These are phyloP conservation scores for Sebastes vulpes DNA, from an alignment of 2,797 vertebrate species.

Conservation along the genomic window DNA sequence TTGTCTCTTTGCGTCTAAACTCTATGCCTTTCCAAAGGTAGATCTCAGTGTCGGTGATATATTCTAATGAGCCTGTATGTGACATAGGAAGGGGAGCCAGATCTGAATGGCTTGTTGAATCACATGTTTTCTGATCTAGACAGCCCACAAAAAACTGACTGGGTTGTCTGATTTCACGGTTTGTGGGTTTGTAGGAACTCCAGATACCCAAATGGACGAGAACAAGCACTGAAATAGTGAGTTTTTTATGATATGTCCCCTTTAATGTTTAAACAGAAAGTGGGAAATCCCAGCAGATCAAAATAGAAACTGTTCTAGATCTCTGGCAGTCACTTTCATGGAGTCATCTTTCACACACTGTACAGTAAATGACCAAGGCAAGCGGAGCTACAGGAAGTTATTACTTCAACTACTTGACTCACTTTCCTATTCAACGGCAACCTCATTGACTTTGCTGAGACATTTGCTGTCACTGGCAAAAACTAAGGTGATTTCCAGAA, in stretches of 20 bases:
- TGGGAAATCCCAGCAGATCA: background rate
- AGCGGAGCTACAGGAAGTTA: conserved; percentile 10
- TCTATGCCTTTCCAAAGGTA: too few relatives aligned
- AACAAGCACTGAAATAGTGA: background rate
- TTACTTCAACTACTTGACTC: background rate
- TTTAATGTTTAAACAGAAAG: background rate
- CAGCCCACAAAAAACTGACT: too few relatives aligned
- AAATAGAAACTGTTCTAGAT: background rate
- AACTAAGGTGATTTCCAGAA: background rate
- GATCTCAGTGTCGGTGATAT: too few relatives aligned
- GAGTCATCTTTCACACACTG: background rate
- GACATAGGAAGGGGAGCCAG: too few relatives aligned
- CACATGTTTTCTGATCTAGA: too few relatives aligned
- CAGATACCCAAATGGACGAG: too few relatives aligned
- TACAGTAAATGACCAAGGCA: background rate
- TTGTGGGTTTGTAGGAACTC: too few relatives aligned
- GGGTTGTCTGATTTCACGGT: too few relatives aligned
- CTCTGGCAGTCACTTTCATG: background rate
- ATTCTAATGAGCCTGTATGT: too few relatives aligned
- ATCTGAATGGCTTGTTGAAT: too few relatives aligned
- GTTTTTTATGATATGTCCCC: background rate
- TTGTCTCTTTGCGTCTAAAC: too few relatives aligned
- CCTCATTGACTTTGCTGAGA: background rate
- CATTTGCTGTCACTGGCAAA: background rate
- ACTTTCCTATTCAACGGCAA: background rate